phyloP scores from a whole-genome alignment of 2,888 invertebrate genomes.

The Trachelus tabidus region DNA sequence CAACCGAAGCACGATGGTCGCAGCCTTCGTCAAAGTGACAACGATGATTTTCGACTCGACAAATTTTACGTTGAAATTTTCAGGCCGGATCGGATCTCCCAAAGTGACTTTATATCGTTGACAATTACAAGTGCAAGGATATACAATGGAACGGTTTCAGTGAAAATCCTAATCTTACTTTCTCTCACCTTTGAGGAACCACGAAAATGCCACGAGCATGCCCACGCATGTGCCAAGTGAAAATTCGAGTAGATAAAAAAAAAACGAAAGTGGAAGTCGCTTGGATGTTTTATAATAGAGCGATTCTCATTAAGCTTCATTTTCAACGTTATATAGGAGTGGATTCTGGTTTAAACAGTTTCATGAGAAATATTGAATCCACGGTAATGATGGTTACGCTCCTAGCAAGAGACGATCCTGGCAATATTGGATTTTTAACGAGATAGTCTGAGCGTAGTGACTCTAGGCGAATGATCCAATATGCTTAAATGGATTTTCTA shows the following conservation, averaged over 20 bases:
- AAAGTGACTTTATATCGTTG: too few species aligned
- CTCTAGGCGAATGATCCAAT: slow-evolving; percentile 43
- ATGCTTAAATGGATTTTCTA: slow-evolving; percentile 49
- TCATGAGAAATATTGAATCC: background rate
- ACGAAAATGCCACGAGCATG: background rate
- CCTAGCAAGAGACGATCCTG: background rate
- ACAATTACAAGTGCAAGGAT: too few species aligned
- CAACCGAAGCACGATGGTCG: background rate
- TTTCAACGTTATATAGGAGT: background rate
- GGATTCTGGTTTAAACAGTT: background rate
- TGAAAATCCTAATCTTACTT: background rate
- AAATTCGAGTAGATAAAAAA: background rate
- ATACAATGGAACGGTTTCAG: too few species aligned
- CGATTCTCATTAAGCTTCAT: background rate
- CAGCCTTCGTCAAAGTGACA: too few species aligned
- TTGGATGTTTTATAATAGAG: background rate
- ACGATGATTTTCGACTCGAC: too few species aligned
- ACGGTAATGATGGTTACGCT: background rate
- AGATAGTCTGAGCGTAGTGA: slow-evolving; percentile 11
- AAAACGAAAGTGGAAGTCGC: background rate
- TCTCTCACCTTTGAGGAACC: background rate
- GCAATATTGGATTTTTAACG: slow-evolving; percentile 39
- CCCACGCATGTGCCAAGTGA: background rate
- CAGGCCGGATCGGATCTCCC: too few species aligned
- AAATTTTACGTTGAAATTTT: too few species aligned